phyloP scores from a whole-genome alignment of 2,797 vertebrate species.

The Tachyglossus aculeatus region DNA sequence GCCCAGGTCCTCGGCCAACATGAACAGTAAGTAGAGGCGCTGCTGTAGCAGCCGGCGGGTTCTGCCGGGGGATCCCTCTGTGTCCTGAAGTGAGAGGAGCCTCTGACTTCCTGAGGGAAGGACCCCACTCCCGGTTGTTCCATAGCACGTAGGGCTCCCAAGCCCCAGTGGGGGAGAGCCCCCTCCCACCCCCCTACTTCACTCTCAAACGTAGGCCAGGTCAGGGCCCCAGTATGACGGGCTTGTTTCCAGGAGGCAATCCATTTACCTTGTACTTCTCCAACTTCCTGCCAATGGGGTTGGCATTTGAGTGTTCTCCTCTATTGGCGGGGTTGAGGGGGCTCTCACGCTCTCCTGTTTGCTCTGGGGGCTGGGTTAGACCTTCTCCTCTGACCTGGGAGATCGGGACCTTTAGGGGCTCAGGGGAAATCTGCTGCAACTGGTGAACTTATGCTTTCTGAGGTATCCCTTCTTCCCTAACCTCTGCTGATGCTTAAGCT shows the following conservation, averaged over 20 bases:
- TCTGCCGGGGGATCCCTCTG: neutral
- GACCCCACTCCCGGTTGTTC: neutral
- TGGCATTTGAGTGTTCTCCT: neutral
- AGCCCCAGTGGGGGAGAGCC: neutral
- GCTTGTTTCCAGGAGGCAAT: neutral
- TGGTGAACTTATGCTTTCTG: neutral
- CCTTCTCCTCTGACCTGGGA: no score
- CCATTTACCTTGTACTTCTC: neutral
- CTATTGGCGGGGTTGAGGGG: conserved; percentile 17
- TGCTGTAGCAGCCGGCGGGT: neutral
- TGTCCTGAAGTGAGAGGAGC: neutral
- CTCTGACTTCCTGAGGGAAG: neutral
- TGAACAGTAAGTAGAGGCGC: conserved; percentile 45
- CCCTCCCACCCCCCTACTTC: neutral
- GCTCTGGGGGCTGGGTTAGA: neutral
- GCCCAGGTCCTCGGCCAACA: conserved; percentile 38
- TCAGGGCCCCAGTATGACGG: neutral
- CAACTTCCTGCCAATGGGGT: neutral
- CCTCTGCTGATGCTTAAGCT: no score
- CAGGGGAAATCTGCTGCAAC: neutral
- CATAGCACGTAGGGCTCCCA: neutral
- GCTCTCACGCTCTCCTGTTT: neutral
- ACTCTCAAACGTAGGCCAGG: neutral
- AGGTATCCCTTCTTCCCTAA: no score
- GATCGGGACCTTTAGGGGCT: neutral